Conservation (phyloP, 35 echinoderm and acorn worm genomes). For the Stichopus chloronotus region DNA sequence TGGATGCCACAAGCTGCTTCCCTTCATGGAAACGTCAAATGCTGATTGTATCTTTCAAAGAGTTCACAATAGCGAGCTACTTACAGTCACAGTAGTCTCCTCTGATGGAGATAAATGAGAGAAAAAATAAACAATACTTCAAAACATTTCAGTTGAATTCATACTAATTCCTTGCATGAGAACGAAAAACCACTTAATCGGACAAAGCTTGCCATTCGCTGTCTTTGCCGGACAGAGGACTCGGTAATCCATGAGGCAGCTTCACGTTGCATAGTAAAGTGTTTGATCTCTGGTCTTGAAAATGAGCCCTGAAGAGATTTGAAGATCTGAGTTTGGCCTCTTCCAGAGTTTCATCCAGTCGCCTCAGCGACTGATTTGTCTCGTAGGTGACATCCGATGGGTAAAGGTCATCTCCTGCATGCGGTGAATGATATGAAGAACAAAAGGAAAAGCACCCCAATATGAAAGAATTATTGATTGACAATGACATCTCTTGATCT, state of each 20-base stretch:
- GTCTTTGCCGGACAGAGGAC: background rate
- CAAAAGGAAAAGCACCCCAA: background rate
- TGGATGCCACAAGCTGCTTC: too few species aligned
- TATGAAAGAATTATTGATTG: background rate
- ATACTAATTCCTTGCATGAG: too few species aligned
- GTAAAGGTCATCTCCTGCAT: conserved; percentile 1
- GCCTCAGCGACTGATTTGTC: background rate
- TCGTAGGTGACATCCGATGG: conserved; percentile 1
- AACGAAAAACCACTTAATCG: too few species aligned
- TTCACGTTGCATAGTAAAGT: background rate
- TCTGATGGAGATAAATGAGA: too few species aligned
- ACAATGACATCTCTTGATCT: background rate
- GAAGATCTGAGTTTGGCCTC: background rate
- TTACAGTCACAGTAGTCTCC: too few species aligned
- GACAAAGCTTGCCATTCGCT: background rate
- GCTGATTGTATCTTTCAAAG: too few species aligned
- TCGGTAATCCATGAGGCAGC: background rate
- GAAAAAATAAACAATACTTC: too few species aligned
- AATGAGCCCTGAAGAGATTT: background rate
- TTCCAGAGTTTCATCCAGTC: background rate
- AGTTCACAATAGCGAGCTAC: too few species aligned
- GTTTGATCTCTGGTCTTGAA: background rate
- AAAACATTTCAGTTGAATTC: too few species aligned
- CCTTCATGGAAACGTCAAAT: too few species aligned
- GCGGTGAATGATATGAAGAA: background rate